These are phyloP conservation scores for Dusona sp. DNA, from an alignment of 2,888 invertebrate genomes.

Conservation along the genomic window DNA sequence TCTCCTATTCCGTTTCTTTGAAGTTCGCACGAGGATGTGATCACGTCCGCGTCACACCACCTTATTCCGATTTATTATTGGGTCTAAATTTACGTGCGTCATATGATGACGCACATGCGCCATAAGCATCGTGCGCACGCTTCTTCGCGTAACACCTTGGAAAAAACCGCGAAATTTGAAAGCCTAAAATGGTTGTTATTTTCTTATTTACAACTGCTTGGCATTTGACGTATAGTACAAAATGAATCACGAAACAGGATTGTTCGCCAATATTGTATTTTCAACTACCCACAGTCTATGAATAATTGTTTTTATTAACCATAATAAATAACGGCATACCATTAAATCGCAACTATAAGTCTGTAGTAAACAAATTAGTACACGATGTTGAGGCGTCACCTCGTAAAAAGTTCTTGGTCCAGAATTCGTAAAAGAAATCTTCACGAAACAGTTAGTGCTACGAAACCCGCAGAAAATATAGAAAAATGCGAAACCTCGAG, in stretches of 20 bases:
- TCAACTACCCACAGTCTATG: not conserved
- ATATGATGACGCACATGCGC: slow-evolving; percentile 40
- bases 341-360: not conserved
- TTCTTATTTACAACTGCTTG: not conserved
- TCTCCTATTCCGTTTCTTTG: slow-evolving; percentile 1
- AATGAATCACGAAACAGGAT: not conserved
- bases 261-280: not conserved
- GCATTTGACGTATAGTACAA: not conserved
- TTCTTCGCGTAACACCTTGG: not conserved
- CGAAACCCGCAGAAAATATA: slow-evolving; percentile 55
- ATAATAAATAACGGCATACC: not conserved
- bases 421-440: slow-evolving; percentile 72
- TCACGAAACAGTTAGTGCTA: slow-evolving; percentile 59
- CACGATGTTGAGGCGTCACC: slow-evolving; percentile 74
- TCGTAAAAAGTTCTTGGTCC: slow-evolving; percentile 73
- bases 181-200: not conserved
- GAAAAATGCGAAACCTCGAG: slow-evolving; percentile 84
- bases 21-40: slow-evolving; percentile 30
- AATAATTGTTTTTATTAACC: not conserved
- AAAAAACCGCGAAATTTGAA: not conserved
- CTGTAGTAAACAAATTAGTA: not conserved
- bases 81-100: slow-evolving; percentile 29
- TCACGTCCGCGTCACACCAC: slow-evolving; percentile 57
- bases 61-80: slow-evolving; percentile 24
- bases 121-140: not conserved